Base-by-base conservation (phyloP, 1,140 invertebrate species). In the Cotesia vestalis region DNA sequence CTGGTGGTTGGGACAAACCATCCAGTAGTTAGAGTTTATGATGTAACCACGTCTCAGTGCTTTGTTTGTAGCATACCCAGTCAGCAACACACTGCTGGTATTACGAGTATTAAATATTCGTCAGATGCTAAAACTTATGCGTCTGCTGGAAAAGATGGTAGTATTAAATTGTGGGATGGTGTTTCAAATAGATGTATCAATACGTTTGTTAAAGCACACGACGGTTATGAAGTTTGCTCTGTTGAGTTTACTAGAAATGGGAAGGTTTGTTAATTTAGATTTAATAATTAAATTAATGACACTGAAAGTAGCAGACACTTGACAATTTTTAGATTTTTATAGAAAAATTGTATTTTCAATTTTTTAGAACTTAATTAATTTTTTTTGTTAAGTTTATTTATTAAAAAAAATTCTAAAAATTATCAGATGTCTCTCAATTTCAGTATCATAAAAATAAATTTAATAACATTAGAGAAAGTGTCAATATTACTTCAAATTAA, bases 151-250 rank as follows among this genome's bases (percentile, higher is more conserved):
- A 93, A 94, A 77, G 98, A 99, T 86, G 98, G 98, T 0, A 90
- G 90, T 72, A 96, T 99, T 12, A 99, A 99, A 86, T 87, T 97
- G 1, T 99, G 97, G 97, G 97, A 98, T 85, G 96, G 94, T 0
- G 94, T 99, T 0, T 97, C 96, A 17, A 97, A 96, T 78, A 89
- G 95, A 64, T 99, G 97, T 82, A 92, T 99, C 71, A 97, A 97
- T 81, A 98, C 96, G 0, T 98, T 99, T 82, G 84, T 90, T 0
- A 92, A 94, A 79, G 97, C 98, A 0, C 98, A 99, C 83, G 97
- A 98, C 77, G 96, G 96, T 0, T 90, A 93, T 20, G 95, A 97
- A 89, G 94, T 99, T 17, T 98, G 96, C 81, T 99, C 97, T 0
- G 94, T 98, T 3, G 88, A 91, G 9, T 99, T 99, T 83, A 96